Base-by-base conservation (phyloP, 2,113 vertebrate species). In the Syngnathoides biaculeatus region DNA sequence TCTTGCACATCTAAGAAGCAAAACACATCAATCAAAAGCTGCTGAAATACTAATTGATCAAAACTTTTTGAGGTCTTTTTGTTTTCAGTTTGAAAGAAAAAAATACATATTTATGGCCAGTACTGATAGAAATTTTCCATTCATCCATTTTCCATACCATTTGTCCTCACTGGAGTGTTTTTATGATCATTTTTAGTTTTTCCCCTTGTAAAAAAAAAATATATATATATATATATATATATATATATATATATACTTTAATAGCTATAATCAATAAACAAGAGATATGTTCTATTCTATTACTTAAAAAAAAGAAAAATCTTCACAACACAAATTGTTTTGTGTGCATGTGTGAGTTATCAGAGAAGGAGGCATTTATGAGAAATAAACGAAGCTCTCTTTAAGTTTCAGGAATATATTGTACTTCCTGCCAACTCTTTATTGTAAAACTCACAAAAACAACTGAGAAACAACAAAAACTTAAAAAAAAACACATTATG, bases 371-470 rank as follows among this genome's bases (percentile, higher is more conserved):
- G 52, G n/a, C 50, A n/a, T 65, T 87, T 88, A 75, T 83, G 84
- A 80, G 82, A 89, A 86, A 66, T 63, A 72, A 43, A 74, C 19
- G 52, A 75, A 79, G 59, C 30, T 30, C 19, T 59, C 19, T 59
- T 59, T 59, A 12, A 78, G 55, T 79, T 74, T 66, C 75, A 59
- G 22, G 70, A 75, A 68, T 27, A 3, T n/a, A n/a, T n/a, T n/a
- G n/a, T n/a, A 60, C 69, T 87, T 87, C 82, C 79, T 78, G 86
- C 64, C 73, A 58, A 85, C 89, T 88, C 83, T 82, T 43, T 71
- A 9, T 64, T 65, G 30, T 64, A 12, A 63, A 78, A 75, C 67
- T 68, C 57, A 14, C 26, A 3, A 5, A 43, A 68, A 63, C 30
- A 52, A 73, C 43, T 64, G 50, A 45, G 66, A 77, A 86, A 72